Evolutionary conservation across 2,797 vertebrate genomes (phyloP).

Genomic region (Apogon hyalosoma): DNA sequence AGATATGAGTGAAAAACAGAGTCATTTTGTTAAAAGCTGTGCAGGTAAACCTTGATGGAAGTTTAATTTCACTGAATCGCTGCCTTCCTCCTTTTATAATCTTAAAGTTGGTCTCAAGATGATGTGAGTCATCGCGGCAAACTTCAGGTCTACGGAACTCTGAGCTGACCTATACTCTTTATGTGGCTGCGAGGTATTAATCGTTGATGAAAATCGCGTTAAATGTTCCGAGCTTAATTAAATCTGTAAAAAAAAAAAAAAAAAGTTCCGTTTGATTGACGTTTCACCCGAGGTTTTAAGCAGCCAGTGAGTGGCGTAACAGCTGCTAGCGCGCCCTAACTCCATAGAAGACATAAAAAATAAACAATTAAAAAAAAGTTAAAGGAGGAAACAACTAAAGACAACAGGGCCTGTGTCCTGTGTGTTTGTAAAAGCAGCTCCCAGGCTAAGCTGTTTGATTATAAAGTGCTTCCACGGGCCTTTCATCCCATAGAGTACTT

Average conservation of each 20-base stretch:
- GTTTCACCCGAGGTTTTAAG: conserved; percentile 23
- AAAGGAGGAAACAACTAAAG: conserved; percentile 3
- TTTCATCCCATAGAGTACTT: conserved; percentile 15
- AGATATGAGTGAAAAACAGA: conserved; percentile 47
- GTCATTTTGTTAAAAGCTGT: conserved; percentile 70
- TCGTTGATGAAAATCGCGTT: too few species aligned
- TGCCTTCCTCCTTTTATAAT: conserved; percentile 18
- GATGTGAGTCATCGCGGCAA: too few species aligned
- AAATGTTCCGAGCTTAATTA: conserved; percentile 1
- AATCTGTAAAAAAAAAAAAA: conserved; percentile 1
- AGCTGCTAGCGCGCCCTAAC: conserved; percentile 15
- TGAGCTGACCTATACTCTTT: too few species aligned
- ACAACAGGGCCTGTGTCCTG: conserved; percentile 13
- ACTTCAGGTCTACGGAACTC: too few species aligned
- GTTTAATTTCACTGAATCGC: conserved; percentile 45
- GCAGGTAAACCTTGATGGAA: conserved; percentile 57
- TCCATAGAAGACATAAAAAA: conserved; percentile 28
- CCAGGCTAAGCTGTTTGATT: conserved; percentile 24
- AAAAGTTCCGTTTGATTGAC: conserved; percentile 9
- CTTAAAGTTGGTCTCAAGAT: neutral
- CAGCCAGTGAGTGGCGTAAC: neutral
- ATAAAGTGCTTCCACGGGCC: conserved; percentile 5
- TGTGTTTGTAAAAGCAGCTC: conserved; percentile 28
- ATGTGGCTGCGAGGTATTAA: too few species aligned
- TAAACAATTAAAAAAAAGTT: conserved; percentile 42